phyloP scores from a whole-genome alignment of 2,113 vertebrate genomes.

The Periophthalmus modestus region DNA sequence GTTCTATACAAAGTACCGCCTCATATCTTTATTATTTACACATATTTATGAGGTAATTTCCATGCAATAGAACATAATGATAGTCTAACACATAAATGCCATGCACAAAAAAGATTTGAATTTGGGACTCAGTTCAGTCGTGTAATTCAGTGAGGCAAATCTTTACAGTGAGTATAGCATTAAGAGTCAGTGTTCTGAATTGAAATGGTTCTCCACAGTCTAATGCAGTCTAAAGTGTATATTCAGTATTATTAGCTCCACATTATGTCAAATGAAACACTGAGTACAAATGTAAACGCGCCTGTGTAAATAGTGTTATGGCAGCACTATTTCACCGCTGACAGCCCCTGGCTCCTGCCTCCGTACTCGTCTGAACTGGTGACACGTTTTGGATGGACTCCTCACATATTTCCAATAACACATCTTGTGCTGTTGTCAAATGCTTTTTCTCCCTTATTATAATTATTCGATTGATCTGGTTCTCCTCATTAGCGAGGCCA shows the following conservation, averaged over 20 bases:
- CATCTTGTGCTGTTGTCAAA: slow-evolving; percentile 57
- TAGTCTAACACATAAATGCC: too few species aligned
- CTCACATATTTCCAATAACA: slow-evolving; percentile 55
- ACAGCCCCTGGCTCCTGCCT: slow-evolving; percentile 5
- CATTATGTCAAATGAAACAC: slow-evolving; percentile 2
- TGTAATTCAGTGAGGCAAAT: too few species aligned
- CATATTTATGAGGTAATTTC: not conserved
- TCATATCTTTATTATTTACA: not conserved
- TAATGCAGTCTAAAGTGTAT: not conserved
- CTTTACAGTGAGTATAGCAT: not conserved
- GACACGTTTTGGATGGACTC: slow-evolving; percentile 47
- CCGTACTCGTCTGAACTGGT: slow-evolving; percentile 19
- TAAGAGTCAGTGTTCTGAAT: not conserved
- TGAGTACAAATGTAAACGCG: not conserved
- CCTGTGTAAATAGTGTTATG: slow-evolving; percentile 1
- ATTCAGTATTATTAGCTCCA: not conserved
- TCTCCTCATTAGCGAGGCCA: slow-evolving; percentile 70
- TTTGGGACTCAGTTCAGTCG: too few species aligned
- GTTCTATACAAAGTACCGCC: not conserved
- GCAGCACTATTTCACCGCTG: not conserved
- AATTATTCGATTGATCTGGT: slow-evolving; percentile 73
- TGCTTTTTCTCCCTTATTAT: slow-evolving; percentile 47
- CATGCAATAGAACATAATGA: not conserved
- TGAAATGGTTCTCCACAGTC: not conserved
- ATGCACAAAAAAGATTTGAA: not conserved